Conservation (phyloP, 2,888 invertebrate genomes). For the Caenorhabditis sp. region DNA sequence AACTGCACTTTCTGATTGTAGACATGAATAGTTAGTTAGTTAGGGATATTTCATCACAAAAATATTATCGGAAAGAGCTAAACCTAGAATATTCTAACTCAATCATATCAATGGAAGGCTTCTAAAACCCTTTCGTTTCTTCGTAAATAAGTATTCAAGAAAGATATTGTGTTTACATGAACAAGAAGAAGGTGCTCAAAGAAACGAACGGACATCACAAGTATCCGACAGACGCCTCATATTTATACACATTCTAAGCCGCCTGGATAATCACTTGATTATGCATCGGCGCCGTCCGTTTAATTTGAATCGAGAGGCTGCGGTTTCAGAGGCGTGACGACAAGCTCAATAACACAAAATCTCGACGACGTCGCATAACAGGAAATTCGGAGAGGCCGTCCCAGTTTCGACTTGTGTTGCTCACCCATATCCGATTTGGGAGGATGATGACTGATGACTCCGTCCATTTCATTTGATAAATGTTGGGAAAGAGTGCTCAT, state of each 20-base stretch:
- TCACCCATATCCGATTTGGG: background rate
- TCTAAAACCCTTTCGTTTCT: no score
- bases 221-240: constrained; percentile 1
- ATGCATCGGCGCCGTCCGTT: constrained; percentile 30
- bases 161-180: no score
- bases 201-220: constrained; percentile 1
- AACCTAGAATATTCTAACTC: no score
- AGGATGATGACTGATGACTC: background rate
- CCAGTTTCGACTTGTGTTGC: background rate
- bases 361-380: constrained; percentile 1
- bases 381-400: constrained; percentile 7
- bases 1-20: no score
- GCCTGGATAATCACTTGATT: constrained; percentile 46
- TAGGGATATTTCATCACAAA: no score
- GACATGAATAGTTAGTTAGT: no score
- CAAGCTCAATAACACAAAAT: constrained; percentile 11
- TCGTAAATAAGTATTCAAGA: no score
- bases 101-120: no score
- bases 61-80: no score
- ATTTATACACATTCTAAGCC: constrained; percentile 43
- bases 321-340: constrained; percentile 36
- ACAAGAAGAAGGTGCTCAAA: background rate
- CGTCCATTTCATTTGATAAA: no score
- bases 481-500: no score
- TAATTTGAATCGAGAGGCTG: constrained; percentile 16